Percentiles rank a stretch among this genome's conserved stretches.
Conservation (phyloP, 1,140 invertebrate genomes). For the Harpegnathos saltator region DNA sequence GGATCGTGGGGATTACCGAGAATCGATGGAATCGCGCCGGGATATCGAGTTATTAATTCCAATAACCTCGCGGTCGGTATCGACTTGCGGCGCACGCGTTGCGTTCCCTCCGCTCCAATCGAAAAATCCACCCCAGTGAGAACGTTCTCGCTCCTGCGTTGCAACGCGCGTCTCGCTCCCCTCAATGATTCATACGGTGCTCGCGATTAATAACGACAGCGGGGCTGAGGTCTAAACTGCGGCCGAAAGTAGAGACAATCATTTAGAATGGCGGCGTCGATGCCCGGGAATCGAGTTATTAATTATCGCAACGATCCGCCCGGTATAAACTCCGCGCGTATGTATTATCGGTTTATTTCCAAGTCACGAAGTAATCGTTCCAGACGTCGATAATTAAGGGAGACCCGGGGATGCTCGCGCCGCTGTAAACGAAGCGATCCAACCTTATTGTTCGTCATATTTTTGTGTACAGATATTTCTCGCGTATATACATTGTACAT, state of each 20-base stretch:
- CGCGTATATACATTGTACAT: too few relatives aligned
- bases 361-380: constrained; percentile 46
- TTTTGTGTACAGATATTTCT: not conserved
- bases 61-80: constrained; percentile 62
- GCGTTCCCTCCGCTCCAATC: constrained; percentile 34
- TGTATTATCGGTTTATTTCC: constrained; percentile 36
- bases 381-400: constrained; percentile 39
- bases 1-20: constrained; percentile 67
- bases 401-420: constrained; percentile 8
- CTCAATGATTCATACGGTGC: constrained; percentile 31
- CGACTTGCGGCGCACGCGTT: constrained; percentile 26
- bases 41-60: constrained; percentile 73
- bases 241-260: constrained; percentile 48
- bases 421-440: constrained; percentile 11
- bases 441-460: constrained; percentile 15
- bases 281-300: constrained; percentile 38
- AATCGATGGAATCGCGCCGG: constrained; percentile 58
- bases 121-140: constrained; percentile 33
- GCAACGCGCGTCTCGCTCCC: not conserved
- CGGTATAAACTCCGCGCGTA: constrained; percentile 2
- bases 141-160: constrained; percentile 13
- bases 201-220: constrained; percentile 54
- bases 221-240: constrained; percentile 37
- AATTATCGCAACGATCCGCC: constrained; percentile 22
- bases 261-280: constrained; percentile 47